phyloP scores from a whole-genome alignment of 2,888 invertebrate species.

The Ceratothoa steindachneri region DNA sequence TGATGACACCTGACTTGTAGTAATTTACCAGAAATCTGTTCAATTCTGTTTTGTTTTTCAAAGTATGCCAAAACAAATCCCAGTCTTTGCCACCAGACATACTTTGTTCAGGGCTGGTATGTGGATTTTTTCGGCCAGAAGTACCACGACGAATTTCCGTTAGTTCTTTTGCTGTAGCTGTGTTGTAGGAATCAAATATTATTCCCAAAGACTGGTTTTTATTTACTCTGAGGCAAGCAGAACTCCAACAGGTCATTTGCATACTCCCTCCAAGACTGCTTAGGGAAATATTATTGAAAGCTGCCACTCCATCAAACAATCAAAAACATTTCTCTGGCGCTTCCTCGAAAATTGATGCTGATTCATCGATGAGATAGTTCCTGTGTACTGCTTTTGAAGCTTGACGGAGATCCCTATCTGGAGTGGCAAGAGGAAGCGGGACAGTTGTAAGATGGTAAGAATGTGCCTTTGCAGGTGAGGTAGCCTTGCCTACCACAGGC shows the following conservation, averaged over 20 bases:
- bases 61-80: background rate
- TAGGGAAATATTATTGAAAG: background rate
- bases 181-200: background rate
- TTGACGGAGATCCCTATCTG: conserved; percentile 14
- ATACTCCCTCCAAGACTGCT: conserved; percentile 10
- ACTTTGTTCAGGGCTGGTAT: background rate
- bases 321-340: conserved; percentile 7
- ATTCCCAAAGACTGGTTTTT: background rate
- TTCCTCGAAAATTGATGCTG: background rate
- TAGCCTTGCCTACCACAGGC: too few species aligned
- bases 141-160: background rate
- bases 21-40: background rate
- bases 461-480: conserved; percentile 7
- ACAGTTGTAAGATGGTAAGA: conserved; percentile 13
- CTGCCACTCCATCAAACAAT: conserved; percentile 11
- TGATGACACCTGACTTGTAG: background rate
- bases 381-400: conserved; percentile 12
- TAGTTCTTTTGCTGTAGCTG: background rate
- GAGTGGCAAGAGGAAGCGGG: conserved; percentile 11
- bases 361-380: conserved; percentile 10
- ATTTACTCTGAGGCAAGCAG: background rate
- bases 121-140: background rate
- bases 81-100: background rate
- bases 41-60: background rate
- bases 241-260: background rate